phyloP scores from a whole-genome alignment of 2,797 vertebrate species.

The Serranus cabrilla region DNA sequence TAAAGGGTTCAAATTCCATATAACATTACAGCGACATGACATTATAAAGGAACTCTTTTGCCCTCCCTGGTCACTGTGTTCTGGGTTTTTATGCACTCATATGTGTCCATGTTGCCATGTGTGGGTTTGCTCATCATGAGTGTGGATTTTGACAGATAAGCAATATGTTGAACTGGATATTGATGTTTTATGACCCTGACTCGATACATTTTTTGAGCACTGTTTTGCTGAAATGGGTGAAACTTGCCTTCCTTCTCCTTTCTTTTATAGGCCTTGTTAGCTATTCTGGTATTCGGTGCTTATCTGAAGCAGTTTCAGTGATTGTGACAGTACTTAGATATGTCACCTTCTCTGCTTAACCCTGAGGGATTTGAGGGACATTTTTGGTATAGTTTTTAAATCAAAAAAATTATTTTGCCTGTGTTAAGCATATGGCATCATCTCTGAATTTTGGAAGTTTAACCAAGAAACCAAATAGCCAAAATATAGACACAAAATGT shows the following conservation, averaged over 20 bases:
- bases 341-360: not conserved
- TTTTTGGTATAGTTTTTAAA: too few species aligned
- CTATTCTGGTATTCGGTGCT: not conserved
- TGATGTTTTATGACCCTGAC: conserved; percentile 25
- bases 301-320: not conserved
- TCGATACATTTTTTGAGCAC: conserved; percentile 10
- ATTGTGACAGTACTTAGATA: not conserved
- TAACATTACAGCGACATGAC: not conserved
- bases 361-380: too few species aligned
- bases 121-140: conserved; percentile 18
- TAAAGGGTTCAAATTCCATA: not conserved
- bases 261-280: not conserved
- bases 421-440: too few species aligned
- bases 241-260: not conserved
- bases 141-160: conserved; percentile 39
- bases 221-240: not conserved
- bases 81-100: conserved; percentile 36
- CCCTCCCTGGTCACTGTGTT: conserved; percentile 22
- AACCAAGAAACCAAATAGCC: too few species aligned
- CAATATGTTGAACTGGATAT: conserved; percentile 27
- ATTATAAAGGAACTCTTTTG: conserved; percentile 17
- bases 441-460: too few species aligned
- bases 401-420: too few species aligned
- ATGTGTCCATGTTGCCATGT: conserved; percentile 20
- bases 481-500: too few species aligned